Evolutionary conservation across 2,113 vertebrate genomes (phyloP).

Genomic region (Gasterosteus nipponicus): DNA sequence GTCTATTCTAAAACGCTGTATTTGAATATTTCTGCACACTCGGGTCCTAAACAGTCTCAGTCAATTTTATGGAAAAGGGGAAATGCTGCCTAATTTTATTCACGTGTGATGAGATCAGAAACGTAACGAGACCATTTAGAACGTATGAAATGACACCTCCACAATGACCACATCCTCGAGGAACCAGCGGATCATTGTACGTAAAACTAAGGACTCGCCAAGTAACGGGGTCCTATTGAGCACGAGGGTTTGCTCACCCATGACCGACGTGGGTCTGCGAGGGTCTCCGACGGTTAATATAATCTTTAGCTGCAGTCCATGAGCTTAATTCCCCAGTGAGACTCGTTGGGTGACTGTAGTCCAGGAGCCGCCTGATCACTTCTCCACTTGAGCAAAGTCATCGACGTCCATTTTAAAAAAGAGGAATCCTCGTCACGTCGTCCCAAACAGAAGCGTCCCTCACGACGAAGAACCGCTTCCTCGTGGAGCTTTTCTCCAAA

Average conservation of each 20-base stretch:
- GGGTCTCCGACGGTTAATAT: background rate
- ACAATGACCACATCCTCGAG: background rate
- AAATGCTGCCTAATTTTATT: background rate
- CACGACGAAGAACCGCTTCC: background rate
- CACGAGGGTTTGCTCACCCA: no score
- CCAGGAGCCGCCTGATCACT: background rate
- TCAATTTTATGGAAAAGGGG: background rate
- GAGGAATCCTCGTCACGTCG: no score
- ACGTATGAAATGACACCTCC: background rate
- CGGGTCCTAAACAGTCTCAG: background rate
- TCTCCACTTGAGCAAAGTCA: background rate
- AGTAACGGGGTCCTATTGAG: no score
- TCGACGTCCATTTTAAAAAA: background rate
- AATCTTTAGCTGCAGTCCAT: background rate
- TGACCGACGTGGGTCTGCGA: background rate
- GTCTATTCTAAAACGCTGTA: background rate
- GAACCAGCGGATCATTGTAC: background rate
- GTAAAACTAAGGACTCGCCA: no score
- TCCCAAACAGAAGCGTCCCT: conserved; percentile 11
- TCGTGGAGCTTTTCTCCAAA: background rate
- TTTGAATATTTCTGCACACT: background rate
- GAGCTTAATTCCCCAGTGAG: background rate
- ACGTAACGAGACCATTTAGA: background rate
- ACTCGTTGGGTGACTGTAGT: background rate
- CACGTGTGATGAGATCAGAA: background rate